Conservation (phyloP, 1,140 invertebrate genomes). For the Pseudomyrmex pallidus region DNA sequence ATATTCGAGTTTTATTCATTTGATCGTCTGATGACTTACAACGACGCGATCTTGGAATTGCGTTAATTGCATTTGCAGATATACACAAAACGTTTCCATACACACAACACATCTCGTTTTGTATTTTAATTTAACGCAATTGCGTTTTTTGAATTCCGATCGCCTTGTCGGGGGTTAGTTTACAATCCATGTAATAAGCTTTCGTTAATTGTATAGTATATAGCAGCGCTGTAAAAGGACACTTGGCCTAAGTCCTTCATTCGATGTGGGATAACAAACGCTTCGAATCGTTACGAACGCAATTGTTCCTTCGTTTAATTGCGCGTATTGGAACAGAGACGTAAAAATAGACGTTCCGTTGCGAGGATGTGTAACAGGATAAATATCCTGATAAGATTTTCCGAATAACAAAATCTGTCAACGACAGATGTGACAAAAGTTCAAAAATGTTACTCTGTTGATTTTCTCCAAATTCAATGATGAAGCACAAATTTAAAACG, state of each 20-base stretch:
- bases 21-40: no score
- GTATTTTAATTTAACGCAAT: not conserved
- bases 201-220: constrained; percentile 27
- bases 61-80: no score
- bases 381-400: not conserved
- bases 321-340: not conserved
- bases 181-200: not conserved
- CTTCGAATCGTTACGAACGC: constrained; percentile 33
- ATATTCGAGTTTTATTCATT: no score
- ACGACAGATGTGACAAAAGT: not conserved
- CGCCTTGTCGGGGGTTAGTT: no score
- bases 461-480: not conserved
- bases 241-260: constrained; percentile 59
- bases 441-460: not conserved
- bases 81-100: no score
- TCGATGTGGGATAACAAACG: constrained; percentile 25
- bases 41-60: no score
- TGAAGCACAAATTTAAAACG: no score
- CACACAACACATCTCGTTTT: not conserved
- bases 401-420: not conserved
- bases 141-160: not conserved
- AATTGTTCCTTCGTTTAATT: constrained; percentile 35
- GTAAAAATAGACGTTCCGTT: not conserved
- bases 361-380: not conserved
- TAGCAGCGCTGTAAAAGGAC: constrained; percentile 42